Percentiles rank a stretch among this genome's conserved stretches.
Conservation (phyloP, 2,797 vertebrate species). For the Lindbergichthys nudifrons region DNA sequence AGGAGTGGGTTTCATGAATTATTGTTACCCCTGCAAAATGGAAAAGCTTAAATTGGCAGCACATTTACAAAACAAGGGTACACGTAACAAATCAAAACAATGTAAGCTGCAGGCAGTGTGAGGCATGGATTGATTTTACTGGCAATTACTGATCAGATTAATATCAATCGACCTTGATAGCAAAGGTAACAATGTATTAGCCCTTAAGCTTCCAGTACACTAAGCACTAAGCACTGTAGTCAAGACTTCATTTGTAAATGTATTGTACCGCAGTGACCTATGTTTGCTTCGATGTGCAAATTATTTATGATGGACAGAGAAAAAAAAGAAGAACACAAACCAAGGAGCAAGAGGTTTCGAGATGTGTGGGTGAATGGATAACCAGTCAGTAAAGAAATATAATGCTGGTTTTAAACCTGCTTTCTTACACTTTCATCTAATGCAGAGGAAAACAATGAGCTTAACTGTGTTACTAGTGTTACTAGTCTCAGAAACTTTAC, state of each 20-base stretch:
- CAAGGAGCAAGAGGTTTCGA: background rate
- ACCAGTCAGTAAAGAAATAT: background rate
- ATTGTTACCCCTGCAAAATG: background rate
- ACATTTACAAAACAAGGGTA: no score
- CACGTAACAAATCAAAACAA: background rate
- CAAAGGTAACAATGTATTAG: background rate
- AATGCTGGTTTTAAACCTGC: background rate
- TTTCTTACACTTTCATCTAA: background rate
- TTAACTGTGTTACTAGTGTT: background rate
- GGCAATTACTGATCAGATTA: background rate
- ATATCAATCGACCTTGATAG: background rate
- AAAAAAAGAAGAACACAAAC: background rate
- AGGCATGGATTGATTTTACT: conserved; percentile 13
- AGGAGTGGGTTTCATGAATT: background rate
- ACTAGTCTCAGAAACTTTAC: background rate
- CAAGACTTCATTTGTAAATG: conserved; percentile 5
- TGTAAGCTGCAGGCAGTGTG: background rate
- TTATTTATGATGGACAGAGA: conserved; percentile 30
- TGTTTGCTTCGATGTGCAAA: conserved; percentile 15
- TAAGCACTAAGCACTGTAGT: background rate
- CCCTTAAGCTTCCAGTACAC: background rate
- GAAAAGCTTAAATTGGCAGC: background rate
- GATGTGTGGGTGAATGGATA: background rate
- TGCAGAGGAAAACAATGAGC: background rate
- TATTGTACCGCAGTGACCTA: conserved; percentile 12